Percentiles rank a stretch among this genome's conserved stretches.
phyloP scores from a whole-genome alignment of 1,140 invertebrate genomes.

The Sinonovacula constricta region DNA sequence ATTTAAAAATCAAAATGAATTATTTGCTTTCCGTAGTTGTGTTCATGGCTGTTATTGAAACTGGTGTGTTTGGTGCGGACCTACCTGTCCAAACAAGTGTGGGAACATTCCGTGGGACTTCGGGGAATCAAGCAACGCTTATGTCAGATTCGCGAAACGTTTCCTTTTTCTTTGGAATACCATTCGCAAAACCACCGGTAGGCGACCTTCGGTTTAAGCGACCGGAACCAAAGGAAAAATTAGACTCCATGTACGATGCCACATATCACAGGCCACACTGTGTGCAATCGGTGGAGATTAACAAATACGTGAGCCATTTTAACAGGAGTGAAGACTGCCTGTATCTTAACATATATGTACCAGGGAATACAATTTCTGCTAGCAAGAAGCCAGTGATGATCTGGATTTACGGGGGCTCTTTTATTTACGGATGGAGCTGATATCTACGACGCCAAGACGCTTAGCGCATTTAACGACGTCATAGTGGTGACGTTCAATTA shows the following conservation, averaged over 20 bases:
- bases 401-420: constrained; percentile 97
- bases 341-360: constrained; percentile 91
- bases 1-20: no score
- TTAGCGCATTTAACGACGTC: constrained; percentile 88
- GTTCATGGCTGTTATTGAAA: no score
- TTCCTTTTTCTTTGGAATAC: constrained; percentile 92
- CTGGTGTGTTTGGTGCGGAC: no score
- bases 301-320: constrained; percentile 13
- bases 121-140: not conserved
- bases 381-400: constrained; percentile 91
- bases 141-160: constrained; percentile 85
- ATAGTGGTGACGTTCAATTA: constrained; percentile 88
- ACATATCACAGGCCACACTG: constrained; percentile 92
- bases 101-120: constrained; percentile 11
- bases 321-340: constrained; percentile 94
- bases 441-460: constrained; percentile 88
- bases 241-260: constrained; percentile 89
- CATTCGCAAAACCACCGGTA: constrained; percentile 93
- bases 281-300: constrained; percentile 79
- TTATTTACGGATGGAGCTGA: constrained; percentile 92
- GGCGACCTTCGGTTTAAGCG: constrained; percentile 87
- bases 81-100: constrained; percentile 10
- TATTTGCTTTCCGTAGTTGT: no score
- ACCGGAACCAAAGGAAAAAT: constrained; percentile 90
- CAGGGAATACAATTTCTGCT: constrained; percentile 76